A percentile compares a stretch with the other conserved stretches of the same genome.
These are phyloP conservation scores for Pharmacophagus antenor DNA, from an alignment of 2,888 invertebrate species.

Conservation along the genomic window DNA sequence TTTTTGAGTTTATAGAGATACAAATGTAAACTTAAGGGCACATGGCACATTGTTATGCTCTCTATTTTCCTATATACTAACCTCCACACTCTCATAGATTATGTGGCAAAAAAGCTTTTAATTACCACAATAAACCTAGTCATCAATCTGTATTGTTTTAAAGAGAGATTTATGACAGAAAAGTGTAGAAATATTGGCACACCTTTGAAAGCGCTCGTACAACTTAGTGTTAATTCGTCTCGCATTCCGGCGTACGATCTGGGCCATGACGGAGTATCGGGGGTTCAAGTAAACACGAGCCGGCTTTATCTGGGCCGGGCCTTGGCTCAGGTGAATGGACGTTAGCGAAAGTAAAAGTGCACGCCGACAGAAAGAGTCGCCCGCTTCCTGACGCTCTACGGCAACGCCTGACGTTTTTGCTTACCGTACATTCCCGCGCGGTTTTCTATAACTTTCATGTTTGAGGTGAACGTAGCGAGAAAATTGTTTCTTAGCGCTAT, in stretches of 20 bases:
- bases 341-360: conserved; percentile 73
- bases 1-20: too few species aligned
- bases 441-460: conserved; percentile 10
- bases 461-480: not conserved
- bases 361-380: conserved; percentile 51
- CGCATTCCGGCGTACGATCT: conserved; percentile 28
- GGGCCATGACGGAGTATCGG: conserved; percentile 30
- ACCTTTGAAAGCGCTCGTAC: conserved; percentile 17
- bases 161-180: not conserved
- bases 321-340: conserved; percentile 64
- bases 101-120: too few species aligned
- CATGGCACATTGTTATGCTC: too few species aligned
- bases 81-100: too few species aligned
- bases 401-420: conserved; percentile 11
- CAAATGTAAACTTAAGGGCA: too few species aligned
- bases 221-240: conserved; percentile 25
- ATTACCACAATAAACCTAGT: too few species aligned
- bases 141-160: not conserved
- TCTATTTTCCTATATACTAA: too few species aligned
- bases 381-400: conserved; percentile 48
- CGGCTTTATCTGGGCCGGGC: conserved; percentile 41
- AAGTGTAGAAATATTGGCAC: conserved; percentile 4
- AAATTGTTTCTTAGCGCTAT: not conserved
- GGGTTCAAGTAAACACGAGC: conserved; percentile 36
- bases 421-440: conserved; percentile 1